Base-by-base conservation (phyloP, 2,113 vertebrate genomes). In the Gracilinanus agilis region DNA sequence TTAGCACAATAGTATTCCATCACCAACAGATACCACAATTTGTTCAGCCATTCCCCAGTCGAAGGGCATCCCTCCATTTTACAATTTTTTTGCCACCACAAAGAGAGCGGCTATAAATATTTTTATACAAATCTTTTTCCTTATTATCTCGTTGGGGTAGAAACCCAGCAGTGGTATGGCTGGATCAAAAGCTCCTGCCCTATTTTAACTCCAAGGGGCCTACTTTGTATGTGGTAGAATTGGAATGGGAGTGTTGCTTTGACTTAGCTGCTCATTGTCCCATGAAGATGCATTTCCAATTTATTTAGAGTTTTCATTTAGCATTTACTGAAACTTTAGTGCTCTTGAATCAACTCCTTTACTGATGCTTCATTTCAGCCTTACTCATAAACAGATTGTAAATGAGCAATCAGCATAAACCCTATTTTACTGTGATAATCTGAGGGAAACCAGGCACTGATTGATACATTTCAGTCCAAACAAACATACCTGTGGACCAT, bases 401-500 rank as follows among this genome's bases (percentile, higher is more conserved):
- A 97, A 97, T 96, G 55, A 96, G 91, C 96, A 96, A 96, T 97
- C 97, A 95, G 96, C n/a, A 91, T 53, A 53, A 97, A 95, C 67
- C 29, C 91, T 40, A 7, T 75, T 96, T 95, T 13, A 44, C 93
- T 90, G 95, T 23, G 94, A 55, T 97, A 89, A 96, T 25, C 97
- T 97, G 98, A 97, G 91, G 96, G 56, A 97, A 97, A 93, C 89
- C 90, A 94, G 96, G 89, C 93, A 53, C 97, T 90, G 96, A 98
- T 96, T 94, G 95, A 90, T 44, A 95, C 75, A 94, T 95, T 92
- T 96, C 98, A 95, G 96, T 95, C 97, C 96, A 95, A 97, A 96
- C 92, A 97, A 97, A 97, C 94, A 97, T 98, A 98, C 98, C 98
- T 98, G 95, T 67, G 90, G 98, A 97, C 95, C 44, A 19, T 97